Conservation (phyloP, 1,140 invertebrate genomes). For the Lasioglossum albipes region DNA sequence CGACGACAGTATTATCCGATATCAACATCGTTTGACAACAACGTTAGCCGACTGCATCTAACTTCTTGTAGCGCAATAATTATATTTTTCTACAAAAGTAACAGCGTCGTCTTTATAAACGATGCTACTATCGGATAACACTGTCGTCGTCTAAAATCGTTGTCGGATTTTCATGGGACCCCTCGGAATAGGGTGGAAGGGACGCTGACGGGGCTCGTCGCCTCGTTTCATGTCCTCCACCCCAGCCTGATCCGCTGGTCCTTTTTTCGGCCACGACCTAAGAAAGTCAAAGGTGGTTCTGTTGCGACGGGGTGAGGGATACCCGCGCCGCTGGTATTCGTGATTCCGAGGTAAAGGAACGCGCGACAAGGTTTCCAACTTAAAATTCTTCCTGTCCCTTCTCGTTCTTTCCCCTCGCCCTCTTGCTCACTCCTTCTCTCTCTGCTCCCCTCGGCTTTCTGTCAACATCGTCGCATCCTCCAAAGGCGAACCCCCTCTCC, state of each 20-base stretch:
- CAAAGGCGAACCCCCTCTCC: slow-evolving; percentile 9
- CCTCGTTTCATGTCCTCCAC: neutral
- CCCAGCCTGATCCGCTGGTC: neutral
- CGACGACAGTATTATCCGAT: no score
- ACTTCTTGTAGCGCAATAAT: no score
- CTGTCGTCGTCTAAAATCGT: no score
- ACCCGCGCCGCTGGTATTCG: slow-evolving; percentile 59
- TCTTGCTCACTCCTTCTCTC: slow-evolving; percentile 21
- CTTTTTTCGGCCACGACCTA: slow-evolving; percentile 18
- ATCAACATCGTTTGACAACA: no score
- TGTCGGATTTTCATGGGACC: no score
- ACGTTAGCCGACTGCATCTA: no score
- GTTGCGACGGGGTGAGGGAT: slow-evolving; percentile 43
- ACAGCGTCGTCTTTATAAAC: no score
- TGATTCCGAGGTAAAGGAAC: slow-evolving; percentile 70
- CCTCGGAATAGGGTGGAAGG: slow-evolving; percentile 2
- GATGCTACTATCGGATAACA: no score
- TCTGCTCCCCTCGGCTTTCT: slow-evolving; percentile 39
- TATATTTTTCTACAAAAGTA: no score
- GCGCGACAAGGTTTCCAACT: slow-evolving; percentile 75
- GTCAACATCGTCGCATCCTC: slow-evolving; percentile 12
- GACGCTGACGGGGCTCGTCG: neutral
- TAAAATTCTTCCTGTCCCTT: slow-evolving; percentile 71
- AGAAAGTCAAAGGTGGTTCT: slow-evolving; percentile 58
- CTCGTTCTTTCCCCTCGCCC: slow-evolving; percentile 4